Conservation (phyloP, 2,797 vertebrate species). For the Schizopygopsis malacanthus region DNA sequence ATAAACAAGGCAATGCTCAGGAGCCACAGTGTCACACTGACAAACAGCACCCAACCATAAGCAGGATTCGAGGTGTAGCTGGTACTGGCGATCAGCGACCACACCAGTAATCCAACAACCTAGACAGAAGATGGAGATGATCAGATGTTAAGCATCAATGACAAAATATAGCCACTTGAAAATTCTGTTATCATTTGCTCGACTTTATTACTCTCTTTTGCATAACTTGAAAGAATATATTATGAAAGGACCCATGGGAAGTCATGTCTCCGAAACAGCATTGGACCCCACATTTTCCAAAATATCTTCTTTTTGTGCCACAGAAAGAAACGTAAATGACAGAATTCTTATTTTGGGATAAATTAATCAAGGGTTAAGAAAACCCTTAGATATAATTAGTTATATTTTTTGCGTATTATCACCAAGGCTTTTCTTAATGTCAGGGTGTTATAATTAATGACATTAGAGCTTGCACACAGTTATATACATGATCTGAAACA, state of each 20-base stretch:
- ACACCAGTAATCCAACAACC: constrained; percentile 88
- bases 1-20: constrained; percentile 83
- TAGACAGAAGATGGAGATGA: constrained; percentile 60
- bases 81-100: constrained; percentile 84
- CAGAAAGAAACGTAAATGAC: too few relatives aligned
- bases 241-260: neutral
- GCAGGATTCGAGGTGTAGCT: constrained; percentile 57
- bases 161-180: neutral
- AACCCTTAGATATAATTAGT: neutral
- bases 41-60: constrained; percentile 93
- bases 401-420: neutral
- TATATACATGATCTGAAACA: neutral
- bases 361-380: neutral
- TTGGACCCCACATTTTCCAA: neutral
- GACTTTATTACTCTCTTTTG: neutral
- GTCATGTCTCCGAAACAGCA: neutral
- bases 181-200: neutral
- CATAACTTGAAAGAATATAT: neutral
- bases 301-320: neutral
- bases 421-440: neutral
- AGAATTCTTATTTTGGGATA: too few relatives aligned
- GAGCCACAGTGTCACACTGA: constrained; percentile 89
- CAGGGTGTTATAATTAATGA: neutral
- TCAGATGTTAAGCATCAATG: neutral
- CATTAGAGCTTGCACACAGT: neutral